Conservation (phyloP, 64 coral and sea anemone genomes). For the Actinia equina region DNA sequence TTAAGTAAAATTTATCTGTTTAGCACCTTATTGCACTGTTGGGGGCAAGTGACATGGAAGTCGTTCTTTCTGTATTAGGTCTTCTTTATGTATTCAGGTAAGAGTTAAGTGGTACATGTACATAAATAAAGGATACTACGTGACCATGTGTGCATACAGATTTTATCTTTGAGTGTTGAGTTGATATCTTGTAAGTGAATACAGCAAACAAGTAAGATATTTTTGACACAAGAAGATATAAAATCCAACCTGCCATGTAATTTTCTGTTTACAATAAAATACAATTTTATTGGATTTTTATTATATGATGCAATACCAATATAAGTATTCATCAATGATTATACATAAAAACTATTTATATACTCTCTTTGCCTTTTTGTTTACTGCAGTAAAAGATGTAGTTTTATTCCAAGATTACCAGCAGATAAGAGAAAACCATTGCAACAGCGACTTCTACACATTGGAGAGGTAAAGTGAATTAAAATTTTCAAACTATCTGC, state of each 20-base stretch:
- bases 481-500: background rate
- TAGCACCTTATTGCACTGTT: slow-evolving; percentile 93
- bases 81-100: slow-evolving; percentile 98
- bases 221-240: too few species aligned
- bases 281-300: too few species aligned
- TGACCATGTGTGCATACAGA: too few species aligned
- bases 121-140: too few species aligned
- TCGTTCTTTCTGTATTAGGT: slow-evolving; percentile 89
- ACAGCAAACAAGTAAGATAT: too few species aligned
- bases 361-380: background rate
- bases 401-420: slow-evolving; percentile 92
- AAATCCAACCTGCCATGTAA: too few species aligned
- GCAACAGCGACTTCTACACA: slow-evolving; percentile 80
- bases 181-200: too few species aligned
- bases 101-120: too few species aligned
- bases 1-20: background rate
- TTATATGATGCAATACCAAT: too few species aligned
- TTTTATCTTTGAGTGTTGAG: too few species aligned
- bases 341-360: background rate
- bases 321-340: too few species aligned
- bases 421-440: slow-evolving; percentile 85
- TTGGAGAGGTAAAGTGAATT: slow-evolving; percentile 69
- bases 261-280: background rate
- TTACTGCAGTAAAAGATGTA: slow-evolving; percentile 85
- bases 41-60: slow-evolving; percentile 99